These are phyloP conservation scores for Vanessa atalanta DNA, from an alignment of 1,140 invertebrate species.

Conservation along the genomic window DNA sequence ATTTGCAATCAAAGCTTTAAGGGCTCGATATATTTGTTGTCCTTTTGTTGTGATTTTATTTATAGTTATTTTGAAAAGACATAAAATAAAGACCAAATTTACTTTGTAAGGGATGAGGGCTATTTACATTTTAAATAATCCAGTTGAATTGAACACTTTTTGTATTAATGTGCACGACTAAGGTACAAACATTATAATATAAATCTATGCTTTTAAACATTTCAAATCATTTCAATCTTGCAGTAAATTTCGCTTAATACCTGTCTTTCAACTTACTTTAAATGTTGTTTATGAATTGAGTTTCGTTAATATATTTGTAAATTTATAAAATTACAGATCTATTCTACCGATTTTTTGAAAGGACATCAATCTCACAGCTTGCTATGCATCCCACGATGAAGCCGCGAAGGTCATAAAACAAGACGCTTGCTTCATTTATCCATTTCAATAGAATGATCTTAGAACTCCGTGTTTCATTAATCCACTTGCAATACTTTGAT, in stretches of 20 bases:
- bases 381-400: conserved; percentile 10
- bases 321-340: no score
- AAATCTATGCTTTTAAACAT: no score
- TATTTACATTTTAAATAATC: no score
- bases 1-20: conserved; percentile 10
- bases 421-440: conserved; percentile 24
- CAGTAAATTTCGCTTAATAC: no score
- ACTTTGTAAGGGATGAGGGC: no score
- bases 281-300: no score
- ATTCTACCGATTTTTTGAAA: neutral
- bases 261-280: no score
- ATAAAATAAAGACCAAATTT: neutral
- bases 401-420: conserved; percentile 18
- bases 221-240: no score
- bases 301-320: no score
- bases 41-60: neutral
- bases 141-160: no score
- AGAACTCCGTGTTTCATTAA: neutral
- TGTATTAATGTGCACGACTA: no score
- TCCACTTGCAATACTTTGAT: conserved; percentile 9
- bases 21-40: neutral
- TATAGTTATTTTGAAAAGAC: neutral
- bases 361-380: conserved; percentile 38
- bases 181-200: no score
- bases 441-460: conserved; percentile 12